Base-by-base conservation (phyloP, 2,113 vertebrate genomes). In the Prinia subflava region DNA sequence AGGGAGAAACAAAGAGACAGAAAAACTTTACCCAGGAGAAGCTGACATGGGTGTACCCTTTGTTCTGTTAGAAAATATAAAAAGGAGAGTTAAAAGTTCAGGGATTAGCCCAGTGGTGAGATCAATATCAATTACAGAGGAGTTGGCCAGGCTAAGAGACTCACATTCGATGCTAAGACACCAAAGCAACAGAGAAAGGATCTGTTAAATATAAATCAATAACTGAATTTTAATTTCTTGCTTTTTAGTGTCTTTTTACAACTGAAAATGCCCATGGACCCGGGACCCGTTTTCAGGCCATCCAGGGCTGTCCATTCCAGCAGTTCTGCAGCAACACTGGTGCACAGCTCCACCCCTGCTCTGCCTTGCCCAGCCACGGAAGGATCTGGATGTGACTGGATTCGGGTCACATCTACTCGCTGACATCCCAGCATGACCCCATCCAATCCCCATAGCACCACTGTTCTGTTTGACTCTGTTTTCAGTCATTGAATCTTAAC, bases 101-200 rank as follows among this genome's bases (percentile, higher is more conserved):
- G 39, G n/a, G 30, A 49, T 52, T 60, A 68, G 33, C 21, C 74
- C 47, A 71, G 39, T 50, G 39, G 13, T 68, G 35, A 75, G 44
- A 95, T 95, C 92, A 82, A 87, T 96, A 87, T 85, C 81, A 94
- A 87, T 91, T 94, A 95, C 17, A 44, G 10, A 30, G 55, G 9
- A 90, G 46, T 81, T 33, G 30, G 11, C 53, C 71, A 52, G 49
- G 56, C 65, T 92, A 65, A 75, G 42, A 84, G 73, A 33, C 42
- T 81, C 44, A 60, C 30, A 92, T 87, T 39, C 60, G 18, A 2
- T 78, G 33, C 44, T 82, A 68, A 84, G 35, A 70, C 35, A 89
- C 27, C 12, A 47, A 75, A 47, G 77, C 27, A 83, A 27, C 8
- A 78, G 78, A 82, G 27, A 84, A 92, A 89, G 8, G 9, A 82